A percentile compares a stretch with the other conserved stretches of the same genome.
Evolutionary conservation across 2,113 vertebrate species (phyloP).

Genomic region (Clarias macrocephalus): DNA sequence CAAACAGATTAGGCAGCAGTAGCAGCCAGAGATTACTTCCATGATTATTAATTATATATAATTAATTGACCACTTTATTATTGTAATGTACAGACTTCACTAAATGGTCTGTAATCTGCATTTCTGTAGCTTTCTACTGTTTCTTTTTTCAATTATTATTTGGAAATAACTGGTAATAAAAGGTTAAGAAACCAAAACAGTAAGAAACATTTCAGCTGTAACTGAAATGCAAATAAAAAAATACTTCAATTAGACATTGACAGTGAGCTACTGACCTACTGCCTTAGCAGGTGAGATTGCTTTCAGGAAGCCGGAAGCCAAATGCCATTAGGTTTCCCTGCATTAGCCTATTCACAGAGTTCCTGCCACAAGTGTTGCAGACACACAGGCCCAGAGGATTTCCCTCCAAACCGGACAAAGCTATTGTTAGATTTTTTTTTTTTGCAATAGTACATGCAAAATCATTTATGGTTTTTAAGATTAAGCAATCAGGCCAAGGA

Average conservation of each 20-base stretch:
- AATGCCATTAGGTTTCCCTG: neutral
- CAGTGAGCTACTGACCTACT: neutral
- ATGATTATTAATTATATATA: neutral
- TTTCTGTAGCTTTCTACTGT: neutral
- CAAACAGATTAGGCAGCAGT: neutral
- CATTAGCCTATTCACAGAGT: constrained; percentile 14
- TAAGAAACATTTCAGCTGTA: neutral
- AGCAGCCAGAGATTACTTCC: neutral
- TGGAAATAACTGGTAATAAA: no score
- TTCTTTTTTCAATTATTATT: no score
- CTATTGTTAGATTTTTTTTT: constrained; percentile 18
- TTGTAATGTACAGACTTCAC: neutral
- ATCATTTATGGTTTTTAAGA: neutral
- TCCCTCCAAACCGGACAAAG: constrained; percentile 33
- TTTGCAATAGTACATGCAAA: neutral
- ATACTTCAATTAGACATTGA: neutral
- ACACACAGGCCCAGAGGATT: constrained; percentile 34
- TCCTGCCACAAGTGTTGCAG: neutral
- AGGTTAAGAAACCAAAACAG: neutral
- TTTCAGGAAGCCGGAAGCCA: constrained; percentile 1
- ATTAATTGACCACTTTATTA: neutral
- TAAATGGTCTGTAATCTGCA: neutral
- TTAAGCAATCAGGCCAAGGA: neutral
- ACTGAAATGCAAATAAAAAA: neutral
- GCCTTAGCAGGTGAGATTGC: neutral